These are phyloP conservation scores for Ceratina australensis DNA, from an alignment of 1,140 invertebrate genomes.

Conservation along the genomic window DNA sequence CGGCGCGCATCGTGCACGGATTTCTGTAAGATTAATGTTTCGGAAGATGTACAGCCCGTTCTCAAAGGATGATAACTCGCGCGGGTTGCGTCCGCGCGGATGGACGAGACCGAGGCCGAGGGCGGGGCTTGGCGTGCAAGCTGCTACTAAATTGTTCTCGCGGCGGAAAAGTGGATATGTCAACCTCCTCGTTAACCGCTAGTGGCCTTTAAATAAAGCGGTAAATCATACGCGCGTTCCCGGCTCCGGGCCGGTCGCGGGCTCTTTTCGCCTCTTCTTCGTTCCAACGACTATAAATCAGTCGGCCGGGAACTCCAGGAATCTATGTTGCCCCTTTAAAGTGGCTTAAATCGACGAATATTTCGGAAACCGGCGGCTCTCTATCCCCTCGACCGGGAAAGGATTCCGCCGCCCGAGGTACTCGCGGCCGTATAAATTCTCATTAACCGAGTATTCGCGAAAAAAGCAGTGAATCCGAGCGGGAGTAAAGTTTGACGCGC, in stretches of 20 bases:
- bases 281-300: not conserved
- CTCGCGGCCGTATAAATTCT: too few species aligned
- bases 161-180: slow-evolving; percentile 61
- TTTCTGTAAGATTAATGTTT: slow-evolving; percentile 63
- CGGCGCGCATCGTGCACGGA: slow-evolving; percentile 47
- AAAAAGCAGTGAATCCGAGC: too few species aligned
- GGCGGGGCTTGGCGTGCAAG: slow-evolving; percentile 48
- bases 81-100: too few species aligned
- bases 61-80: slow-evolving; percentile 61
- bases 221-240: slow-evolving; percentile 61
- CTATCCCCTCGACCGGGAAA: too few species aligned
- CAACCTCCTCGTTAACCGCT: slow-evolving; percentile 58
- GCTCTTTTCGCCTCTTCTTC: not conserved
- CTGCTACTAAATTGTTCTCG: slow-evolving; percentile 62
- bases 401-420: too few species aligned
- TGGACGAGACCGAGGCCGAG: slow-evolving; percentile 23
- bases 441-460: too few species aligned
- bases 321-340: not conserved
- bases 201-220: slow-evolving; percentile 65
- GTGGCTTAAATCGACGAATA: not conserved
- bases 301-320: not conserved
- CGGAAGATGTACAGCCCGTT: slow-evolving; percentile 56
- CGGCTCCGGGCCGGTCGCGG: not conserved
- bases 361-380: not conserved
- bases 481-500: too few species aligned